Percentiles rank a stretch among this genome's conserved stretches.
These are phyloP conservation scores for Sebastes vulpes DNA, from an alignment of 2,797 vertebrate genomes.

Conservation along the genomic window DNA sequence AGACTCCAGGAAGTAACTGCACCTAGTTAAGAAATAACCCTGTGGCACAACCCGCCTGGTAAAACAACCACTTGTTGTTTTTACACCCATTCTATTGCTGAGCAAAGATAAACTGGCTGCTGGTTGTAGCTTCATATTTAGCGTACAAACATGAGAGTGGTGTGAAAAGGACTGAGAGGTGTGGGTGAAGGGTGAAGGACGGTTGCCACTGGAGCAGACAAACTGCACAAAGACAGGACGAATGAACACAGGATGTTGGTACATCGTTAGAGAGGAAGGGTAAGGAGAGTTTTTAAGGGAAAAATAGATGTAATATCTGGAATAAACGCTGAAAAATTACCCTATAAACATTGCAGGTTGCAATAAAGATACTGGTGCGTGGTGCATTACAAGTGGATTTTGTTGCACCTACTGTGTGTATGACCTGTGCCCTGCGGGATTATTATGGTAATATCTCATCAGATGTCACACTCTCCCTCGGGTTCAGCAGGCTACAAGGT, in stretches of 20 bases:
- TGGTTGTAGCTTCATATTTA: background rate
- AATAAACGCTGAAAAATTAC: background rate
- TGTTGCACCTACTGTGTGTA: background rate
- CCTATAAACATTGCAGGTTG: background rate
- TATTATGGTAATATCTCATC: conserved; percentile 14
- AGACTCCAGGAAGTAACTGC: background rate
- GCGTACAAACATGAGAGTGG: background rate
- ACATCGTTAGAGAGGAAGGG: background rate
- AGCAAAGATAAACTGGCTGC: background rate
- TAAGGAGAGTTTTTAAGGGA: background rate
- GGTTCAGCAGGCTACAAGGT: conserved; percentile 19
- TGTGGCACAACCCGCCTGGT: background rate
- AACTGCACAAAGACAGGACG: background rate
- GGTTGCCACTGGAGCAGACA: background rate
- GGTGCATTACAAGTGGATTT: background rate
- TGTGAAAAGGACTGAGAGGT: background rate
- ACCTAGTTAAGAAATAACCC: background rate
- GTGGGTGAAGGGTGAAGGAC: background rate
- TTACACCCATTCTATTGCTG: background rate
- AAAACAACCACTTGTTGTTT: background rate
- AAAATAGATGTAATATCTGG: background rate
- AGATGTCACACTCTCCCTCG: conserved; percentile 7
- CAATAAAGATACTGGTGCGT: background rate
- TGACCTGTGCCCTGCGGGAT: background rate
- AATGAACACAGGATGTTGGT: background rate